A percentile compares a stretch with the other conserved stretches of the same genome.
Evolutionary conservation across 2,888 invertebrate species (phyloP).

Genomic region (Drosophila multiciliata): DNA sequence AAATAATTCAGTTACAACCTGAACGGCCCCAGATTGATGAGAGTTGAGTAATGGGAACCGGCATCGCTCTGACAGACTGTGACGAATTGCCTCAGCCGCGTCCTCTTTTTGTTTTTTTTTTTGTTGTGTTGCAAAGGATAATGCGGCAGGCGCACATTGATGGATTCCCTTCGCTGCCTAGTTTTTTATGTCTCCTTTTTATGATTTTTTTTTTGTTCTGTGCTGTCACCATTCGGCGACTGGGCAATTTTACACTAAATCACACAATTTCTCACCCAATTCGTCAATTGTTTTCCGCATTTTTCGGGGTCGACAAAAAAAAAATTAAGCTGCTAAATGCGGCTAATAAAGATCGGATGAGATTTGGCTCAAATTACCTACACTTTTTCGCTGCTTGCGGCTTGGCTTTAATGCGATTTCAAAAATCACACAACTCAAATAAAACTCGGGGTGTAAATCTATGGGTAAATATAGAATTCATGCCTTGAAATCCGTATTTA

Average conservation of each 20-base stretch:
- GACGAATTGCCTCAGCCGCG: slow-evolving; percentile 56
- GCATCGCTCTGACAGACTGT: slow-evolving; percentile 52
- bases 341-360: slow-evolving; percentile 53
- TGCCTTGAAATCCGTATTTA: neutral
- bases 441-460: neutral
- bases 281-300: slow-evolving; percentile 43
- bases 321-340: slow-evolving; percentile 56
- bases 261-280: slow-evolving; percentile 71
- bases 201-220: neutral
- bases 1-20: slow-evolving; percentile 38
- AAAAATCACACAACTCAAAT: neutral
- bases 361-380: slow-evolving; percentile 22
- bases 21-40: slow-evolving; percentile 61
- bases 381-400: slow-evolving; percentile 40
- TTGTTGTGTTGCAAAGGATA: slow-evolving; percentile 50
- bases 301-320: slow-evolving; percentile 46
- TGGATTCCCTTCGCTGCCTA: slow-evolving; percentile 27
- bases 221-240: slow-evolving; percentile 16
- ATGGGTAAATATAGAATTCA: neutral
- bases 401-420: slow-evolving; percentile 69
- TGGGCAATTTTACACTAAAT: slow-evolving; percentile 74
- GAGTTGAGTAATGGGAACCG: slow-evolving; percentile 2
- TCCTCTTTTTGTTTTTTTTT: slow-evolving; percentile 49
- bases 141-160: slow-evolving; percentile 33
- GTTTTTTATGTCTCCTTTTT: slow-evolving; percentile 42